Conservation (phyloP, 1,140 invertebrate genomes). For the Formica selysi region DNA sequence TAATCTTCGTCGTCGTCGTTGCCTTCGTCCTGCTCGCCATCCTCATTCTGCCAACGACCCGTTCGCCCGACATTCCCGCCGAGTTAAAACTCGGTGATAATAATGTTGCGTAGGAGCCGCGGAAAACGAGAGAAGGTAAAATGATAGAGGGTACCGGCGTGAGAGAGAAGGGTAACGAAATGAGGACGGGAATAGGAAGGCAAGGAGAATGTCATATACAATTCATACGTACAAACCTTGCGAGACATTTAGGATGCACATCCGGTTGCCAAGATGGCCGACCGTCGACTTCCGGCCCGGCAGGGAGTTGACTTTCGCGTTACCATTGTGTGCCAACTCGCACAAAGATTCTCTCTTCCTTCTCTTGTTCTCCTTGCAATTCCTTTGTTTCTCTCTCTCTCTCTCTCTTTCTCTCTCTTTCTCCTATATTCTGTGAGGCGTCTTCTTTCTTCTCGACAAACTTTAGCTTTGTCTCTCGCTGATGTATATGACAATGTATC, state of each 20-base stretch:
- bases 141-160: constrained; percentile 46
- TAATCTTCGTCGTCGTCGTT: constrained; percentile 12
- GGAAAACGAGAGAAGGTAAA: constrained; percentile 14
- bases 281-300: constrained; percentile 78
- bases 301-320: constrained; percentile 74
- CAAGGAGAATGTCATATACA: constrained; percentile 68
- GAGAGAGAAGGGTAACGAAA: constrained; percentile 23
- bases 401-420: constrained; percentile 12
- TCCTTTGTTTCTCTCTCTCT: constrained; percentile 2
- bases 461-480: constrained; percentile 53
- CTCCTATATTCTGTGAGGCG: background rate
- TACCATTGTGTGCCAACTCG: constrained; percentile 76
- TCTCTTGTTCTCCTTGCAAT: constrained; percentile 48
- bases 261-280: constrained; percentile 80
- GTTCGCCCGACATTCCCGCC: background rate
- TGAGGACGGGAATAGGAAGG: constrained; percentile 55
- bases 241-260: constrained; percentile 80
- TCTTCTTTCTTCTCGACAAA: constrained; percentile 59
- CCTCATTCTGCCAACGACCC: constrained; percentile 21
- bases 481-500: constrained; percentile 42
- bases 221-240: constrained; percentile 78
- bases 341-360: constrained; percentile 73
- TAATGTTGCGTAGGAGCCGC: constrained; percentile 35
- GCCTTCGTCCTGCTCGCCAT: constrained; percentile 17
- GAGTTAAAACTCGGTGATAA: constrained; percentile 54